A percentile compares a stretch with the other conserved stretches of the same genome.
Evolutionary conservation across 2,888 invertebrate genomes (phyloP).

Genomic region (Xiphydria camelus): DNA sequence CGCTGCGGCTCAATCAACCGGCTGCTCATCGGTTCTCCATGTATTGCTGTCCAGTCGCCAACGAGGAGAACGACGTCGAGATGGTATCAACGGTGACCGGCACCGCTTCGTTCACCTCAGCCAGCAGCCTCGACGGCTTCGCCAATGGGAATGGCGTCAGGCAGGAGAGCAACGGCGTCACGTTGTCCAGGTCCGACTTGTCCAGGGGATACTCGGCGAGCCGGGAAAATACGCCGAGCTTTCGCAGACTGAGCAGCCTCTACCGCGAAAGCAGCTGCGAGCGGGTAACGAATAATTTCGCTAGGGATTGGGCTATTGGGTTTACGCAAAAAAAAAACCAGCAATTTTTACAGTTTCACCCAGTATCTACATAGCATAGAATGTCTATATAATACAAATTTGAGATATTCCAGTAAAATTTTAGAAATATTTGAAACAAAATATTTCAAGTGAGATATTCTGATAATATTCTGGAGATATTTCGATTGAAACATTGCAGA

Average conservation of each 20-base stretch:
- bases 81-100: conserved; percentile 41
- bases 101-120: conserved; percentile 45
- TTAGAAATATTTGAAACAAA: no score
- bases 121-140: conserved; percentile 54
- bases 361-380: no score
- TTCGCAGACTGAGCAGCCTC: conserved; percentile 59
- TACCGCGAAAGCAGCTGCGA: conserved; percentile 38
- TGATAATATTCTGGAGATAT: no score
- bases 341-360: no score
- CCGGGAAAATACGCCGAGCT: conserved; percentile 64
- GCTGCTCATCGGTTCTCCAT: conserved; percentile 69
- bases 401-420: no score
- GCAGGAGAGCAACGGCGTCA: conserved; percentile 37
- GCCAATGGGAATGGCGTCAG: conserved; percentile 50
- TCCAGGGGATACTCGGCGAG: conserved; percentile 46
- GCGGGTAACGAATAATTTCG: conserved; percentile 43
- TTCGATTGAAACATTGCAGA: no score
- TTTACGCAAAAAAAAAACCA: no score
- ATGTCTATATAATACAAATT: no score
- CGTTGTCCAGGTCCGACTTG: conserved; percentile 39
- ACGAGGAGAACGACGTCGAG: conserved; percentile 58
- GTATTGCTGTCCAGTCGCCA: conserved; percentile 66
- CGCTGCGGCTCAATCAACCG: conserved; percentile 69
- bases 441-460: no score
- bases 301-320: no score